A percentile compares a stretch with the other conserved stretches of the same genome.
Evolutionary conservation across 2,113 vertebrate species (phyloP).

Genomic region (Brienomyrus brachyistius): DNA sequence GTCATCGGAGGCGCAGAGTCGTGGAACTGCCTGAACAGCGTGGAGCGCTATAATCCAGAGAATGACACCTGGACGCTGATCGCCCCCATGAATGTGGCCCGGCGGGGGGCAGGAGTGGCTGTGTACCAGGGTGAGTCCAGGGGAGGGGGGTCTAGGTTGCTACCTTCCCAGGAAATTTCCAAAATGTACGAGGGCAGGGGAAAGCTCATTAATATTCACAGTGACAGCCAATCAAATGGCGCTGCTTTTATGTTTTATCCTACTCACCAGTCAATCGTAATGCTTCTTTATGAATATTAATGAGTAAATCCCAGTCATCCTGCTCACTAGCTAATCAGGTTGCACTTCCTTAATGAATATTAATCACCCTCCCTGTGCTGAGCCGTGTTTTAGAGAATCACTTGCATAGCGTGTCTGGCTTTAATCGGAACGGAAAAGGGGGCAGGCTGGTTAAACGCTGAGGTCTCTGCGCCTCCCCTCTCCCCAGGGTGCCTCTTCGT

Average conservation of each 20-base stretch:
- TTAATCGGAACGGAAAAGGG: neutral
- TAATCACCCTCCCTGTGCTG: neutral
- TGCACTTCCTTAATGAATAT: neutral
- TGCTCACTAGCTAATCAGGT: neutral
- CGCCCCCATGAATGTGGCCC: constrained; percentile 89
- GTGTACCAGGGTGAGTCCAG: constrained; percentile 66
- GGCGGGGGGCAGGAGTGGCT: constrained; percentile 82
- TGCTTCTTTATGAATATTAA: neutral
- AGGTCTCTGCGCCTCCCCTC: neutral
- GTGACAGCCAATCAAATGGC: neutral
- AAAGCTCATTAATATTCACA: neutral
- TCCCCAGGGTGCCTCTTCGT: constrained; percentile 82
- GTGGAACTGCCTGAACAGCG: constrained; percentile 93
- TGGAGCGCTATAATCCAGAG: constrained; percentile 89
- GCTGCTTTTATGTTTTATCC: neutral
- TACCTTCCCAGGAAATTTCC: neutral
- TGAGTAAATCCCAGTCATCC: neutral
- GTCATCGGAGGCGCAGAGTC: constrained; percentile 92
- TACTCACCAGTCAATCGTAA: neutral
- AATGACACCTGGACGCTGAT: constrained; percentile 93
- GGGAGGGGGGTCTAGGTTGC: neutral
- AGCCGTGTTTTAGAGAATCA: neutral
- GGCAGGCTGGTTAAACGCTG: neutral
- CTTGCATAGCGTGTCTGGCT: neutral
- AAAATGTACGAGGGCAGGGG: neutral